phyloP scores from a whole-genome alignment of 2,888 invertebrate species.

The Trissolcus brochymenae region DNA sequence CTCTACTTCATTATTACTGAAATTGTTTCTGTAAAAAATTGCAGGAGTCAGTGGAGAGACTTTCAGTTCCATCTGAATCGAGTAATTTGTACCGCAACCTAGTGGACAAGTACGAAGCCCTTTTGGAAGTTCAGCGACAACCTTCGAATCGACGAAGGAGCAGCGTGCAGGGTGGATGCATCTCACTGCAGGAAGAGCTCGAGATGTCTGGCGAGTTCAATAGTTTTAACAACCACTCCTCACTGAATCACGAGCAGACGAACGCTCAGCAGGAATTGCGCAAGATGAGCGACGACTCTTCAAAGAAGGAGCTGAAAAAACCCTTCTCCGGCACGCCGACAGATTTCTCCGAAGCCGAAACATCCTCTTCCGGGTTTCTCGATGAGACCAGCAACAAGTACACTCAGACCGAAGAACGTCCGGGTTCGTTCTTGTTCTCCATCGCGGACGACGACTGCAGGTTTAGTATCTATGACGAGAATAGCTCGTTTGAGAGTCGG shows the following conservation, averaged over 20 bases:
- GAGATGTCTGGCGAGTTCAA: constrained; percentile 86
- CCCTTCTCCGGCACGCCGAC: constrained; percentile 83
- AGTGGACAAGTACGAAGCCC: constrained; percentile 90
- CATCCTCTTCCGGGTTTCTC: constrained; percentile 89
- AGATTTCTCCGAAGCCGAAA: constrained; percentile 91
- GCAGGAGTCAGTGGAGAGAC: constrained; percentile 70
- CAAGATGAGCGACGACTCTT: neutral
- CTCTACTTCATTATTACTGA: neutral
- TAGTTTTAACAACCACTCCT: constrained; percentile 77
- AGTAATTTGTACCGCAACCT: constrained; percentile 84
- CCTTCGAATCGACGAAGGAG: constrained; percentile 74
- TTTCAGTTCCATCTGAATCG: constrained; percentile 55
- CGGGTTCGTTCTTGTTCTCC: constrained; percentile 89
- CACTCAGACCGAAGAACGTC: constrained; percentile 88
- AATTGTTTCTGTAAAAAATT: constrained; percentile 9
- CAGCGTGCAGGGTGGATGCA: constrained; percentile 76
- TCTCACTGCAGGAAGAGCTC: constrained; percentile 84
- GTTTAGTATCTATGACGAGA: constrained; percentile 88
- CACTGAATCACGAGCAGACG: constrained; percentile 33
- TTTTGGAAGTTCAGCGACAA: constrained; percentile 85
- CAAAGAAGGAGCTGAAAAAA: constrained; percentile 61
- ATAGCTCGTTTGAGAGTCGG: constrained; percentile 86
- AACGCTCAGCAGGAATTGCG: constrained; percentile 8
- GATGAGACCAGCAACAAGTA: constrained; percentile 88
- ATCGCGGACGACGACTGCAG: constrained; percentile 91